Evolutionary conservation across 1,140 invertebrate species (phyloP), one percentile per base, ranked within the genome.

Genomic region (Neodiprion lecontei): DNA sequence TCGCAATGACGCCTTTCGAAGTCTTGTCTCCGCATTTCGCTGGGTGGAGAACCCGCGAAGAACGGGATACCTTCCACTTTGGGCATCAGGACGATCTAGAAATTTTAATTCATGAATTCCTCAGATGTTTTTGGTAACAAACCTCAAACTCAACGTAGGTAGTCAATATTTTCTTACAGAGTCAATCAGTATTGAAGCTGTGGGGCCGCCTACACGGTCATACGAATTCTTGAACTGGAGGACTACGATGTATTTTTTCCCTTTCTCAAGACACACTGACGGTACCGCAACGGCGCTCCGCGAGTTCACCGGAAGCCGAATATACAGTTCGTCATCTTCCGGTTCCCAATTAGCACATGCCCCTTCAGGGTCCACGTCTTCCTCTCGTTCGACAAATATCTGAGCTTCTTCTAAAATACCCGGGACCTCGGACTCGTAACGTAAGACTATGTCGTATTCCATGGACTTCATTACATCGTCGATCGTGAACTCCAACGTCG

Each of bases 381-480:
- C 92, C 9, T 92, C 92, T 77, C 96, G 89, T 78, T 94, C 92
- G 5, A 98, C 88, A 17, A 91, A 91, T 48, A 98, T 92, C 66
- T 90, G 90, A 10, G 95, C 93, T 87, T 96, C 92, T 80, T 96
- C 93, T 95, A 96, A 97, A 74, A 91, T 89, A 40, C 91, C 90
- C 48, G 91, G 89, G 73, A 92, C 86, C 78, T 90, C 89, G 12
- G 92, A 92, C 86, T 97, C 95, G 88, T 98, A 98, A 80, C 96
- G 90, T 70, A 99, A 91, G 48, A 97, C 90, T 67, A 98, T 90
- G 83, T 98, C 95, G 84, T 98, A 99, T 70, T 96, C 92, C 91
- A 96, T 96, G 49, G 93, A 93, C 28, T 91, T 92, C 70, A 92
- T 91, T 76, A 98, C 91, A 82, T 95, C 91, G 79, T 95, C 91